Conservation (phyloP, 1,140 invertebrate species). For the Drosophila nannoptera region DNA sequence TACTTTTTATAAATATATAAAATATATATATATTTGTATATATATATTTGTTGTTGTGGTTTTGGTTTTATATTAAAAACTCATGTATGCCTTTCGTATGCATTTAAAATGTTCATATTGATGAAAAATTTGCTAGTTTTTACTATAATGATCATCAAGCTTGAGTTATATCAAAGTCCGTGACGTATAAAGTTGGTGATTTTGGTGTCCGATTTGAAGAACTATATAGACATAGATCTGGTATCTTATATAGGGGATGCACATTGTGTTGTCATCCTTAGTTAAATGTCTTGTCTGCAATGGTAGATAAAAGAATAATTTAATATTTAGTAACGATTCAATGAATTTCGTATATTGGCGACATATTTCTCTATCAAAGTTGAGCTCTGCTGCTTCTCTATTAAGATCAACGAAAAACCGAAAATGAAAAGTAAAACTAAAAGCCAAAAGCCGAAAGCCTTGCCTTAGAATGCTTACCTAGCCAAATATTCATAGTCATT, state of each 20-base stretch:
- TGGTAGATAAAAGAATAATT: not conserved
- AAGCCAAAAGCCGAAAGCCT: conserved; percentile 58
- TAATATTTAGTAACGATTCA: conserved; percentile 3
- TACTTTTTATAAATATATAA: conserved; percentile 76
- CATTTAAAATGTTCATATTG: conserved; percentile 63
- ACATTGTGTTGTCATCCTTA: conserved; percentile 14
- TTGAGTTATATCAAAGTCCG: conserved; percentile 27
- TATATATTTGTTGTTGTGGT: not conserved
- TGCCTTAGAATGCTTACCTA: conserved; percentile 70
- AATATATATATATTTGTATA: conserved; percentile 62
- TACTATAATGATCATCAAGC: conserved; percentile 24
- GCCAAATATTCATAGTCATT: conserved; percentile 64
- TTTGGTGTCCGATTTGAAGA: conserved; percentile 10
- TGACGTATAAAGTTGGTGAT: conserved; percentile 28
- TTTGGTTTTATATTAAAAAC: conserved; percentile 50
- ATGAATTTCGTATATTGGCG: conserved; percentile 11
- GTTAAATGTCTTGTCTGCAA: conserved; percentile 37
- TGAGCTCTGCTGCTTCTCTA: conserved; percentile 67
- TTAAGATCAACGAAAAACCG: conserved; percentile 49
- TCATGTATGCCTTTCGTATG: conserved; percentile 63
- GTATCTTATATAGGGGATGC: not conserved
- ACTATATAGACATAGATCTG: not conserved
- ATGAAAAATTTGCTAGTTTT: conserved; percentile 61
- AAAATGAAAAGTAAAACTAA: conserved; percentile 56
- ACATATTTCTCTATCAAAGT: conserved; percentile 63